Percentiles rank a stretch among this genome's conserved stretches.
These are phyloP conservation scores for Scaptomyza flava DNA, from an alignment of 2,888 invertebrate species.

Conservation along the genomic window DNA sequence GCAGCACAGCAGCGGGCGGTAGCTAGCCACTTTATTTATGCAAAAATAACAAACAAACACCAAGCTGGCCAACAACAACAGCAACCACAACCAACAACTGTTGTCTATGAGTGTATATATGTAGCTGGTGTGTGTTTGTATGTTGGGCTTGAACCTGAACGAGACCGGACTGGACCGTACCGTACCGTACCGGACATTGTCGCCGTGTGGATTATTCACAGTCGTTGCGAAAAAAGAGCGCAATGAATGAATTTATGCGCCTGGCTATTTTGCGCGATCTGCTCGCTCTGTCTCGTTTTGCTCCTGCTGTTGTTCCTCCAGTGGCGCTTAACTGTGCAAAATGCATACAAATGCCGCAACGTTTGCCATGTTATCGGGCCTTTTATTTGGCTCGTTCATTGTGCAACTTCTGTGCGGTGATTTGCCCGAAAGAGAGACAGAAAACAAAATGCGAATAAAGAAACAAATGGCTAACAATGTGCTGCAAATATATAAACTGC, in stretches of 20 bases:
- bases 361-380: conserved; percentile 65
- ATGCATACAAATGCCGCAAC: conserved; percentile 71
- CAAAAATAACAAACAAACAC: conserved; percentile 77
- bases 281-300: not conserved
- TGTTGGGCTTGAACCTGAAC: conserved; percentile 39
- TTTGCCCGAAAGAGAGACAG: conserved; percentile 22
- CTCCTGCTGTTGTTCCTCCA: conserved; percentile 20
- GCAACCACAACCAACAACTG: conserved; percentile 43
- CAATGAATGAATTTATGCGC: conserved; percentile 79
- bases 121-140: conserved; percentile 4
- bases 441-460: conserved; percentile 27
- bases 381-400: conserved; percentile 53
- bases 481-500: not conserved
- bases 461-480: not conserved
- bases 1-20: conserved; percentile 23
- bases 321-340: conserved; percentile 66
- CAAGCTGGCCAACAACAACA: conserved; percentile 33
- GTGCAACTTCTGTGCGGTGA: conserved; percentile 31
- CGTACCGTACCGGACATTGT: conserved; percentile 63
- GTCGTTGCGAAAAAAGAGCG: conserved; percentile 72
- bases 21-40: conserved; percentile 68
- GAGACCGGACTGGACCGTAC: conserved; percentile 29
- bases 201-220: conserved; percentile 80
- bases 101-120: conserved; percentile 35
- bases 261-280: conserved; percentile 26